These are phyloP conservation scores for Euthynnus affinis DNA, from an alignment of 2,797 vertebrate species.

Conservation along the genomic window DNA sequence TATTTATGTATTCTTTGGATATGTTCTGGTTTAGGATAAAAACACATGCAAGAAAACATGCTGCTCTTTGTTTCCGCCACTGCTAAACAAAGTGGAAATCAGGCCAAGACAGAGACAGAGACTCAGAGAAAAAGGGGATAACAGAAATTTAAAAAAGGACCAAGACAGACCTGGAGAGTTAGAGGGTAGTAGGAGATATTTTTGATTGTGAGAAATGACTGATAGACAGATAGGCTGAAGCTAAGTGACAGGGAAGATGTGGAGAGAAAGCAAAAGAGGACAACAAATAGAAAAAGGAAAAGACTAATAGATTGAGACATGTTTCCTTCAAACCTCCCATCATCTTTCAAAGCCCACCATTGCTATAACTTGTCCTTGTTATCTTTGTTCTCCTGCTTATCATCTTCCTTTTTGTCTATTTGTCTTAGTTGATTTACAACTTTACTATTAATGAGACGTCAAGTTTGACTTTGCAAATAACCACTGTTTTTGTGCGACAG, in stretches of 20 bases:
- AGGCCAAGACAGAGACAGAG: constrained; percentile 27
- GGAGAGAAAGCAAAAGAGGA: not conserved
- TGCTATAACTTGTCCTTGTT: constrained; percentile 7
- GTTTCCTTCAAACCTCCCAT: constrained; percentile 1
- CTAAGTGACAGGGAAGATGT: constrained; percentile 7
- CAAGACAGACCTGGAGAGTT: not conserved
- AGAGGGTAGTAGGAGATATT: constrained; percentile 23
- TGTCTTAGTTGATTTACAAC: too few relatives aligned
- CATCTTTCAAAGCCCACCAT: not conserved
- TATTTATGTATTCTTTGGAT: constrained; percentile 26
- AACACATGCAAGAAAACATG: constrained; percentile 29
- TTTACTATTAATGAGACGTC: constrained; percentile 19
- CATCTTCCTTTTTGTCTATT: not conserved
- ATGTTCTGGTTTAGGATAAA: not conserved
- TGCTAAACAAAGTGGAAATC: constrained; percentile 50
- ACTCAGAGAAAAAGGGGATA: constrained; percentile 17
- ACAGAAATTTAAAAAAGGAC: constrained; percentile 27
- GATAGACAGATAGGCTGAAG: constrained; percentile 33
- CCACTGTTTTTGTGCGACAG: not conserved
- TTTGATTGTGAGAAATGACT: constrained; percentile 38
- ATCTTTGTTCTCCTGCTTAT: constrained; percentile 11
- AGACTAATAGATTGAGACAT: not conserved
- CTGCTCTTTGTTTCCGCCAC: constrained; percentile 25
- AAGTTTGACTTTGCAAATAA: constrained; percentile 40
- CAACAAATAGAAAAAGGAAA: too few relatives aligned